phyloP scores from a whole-genome alignment of 2,113 vertebrate genomes.

The Tinamus guttatus region DNA sequence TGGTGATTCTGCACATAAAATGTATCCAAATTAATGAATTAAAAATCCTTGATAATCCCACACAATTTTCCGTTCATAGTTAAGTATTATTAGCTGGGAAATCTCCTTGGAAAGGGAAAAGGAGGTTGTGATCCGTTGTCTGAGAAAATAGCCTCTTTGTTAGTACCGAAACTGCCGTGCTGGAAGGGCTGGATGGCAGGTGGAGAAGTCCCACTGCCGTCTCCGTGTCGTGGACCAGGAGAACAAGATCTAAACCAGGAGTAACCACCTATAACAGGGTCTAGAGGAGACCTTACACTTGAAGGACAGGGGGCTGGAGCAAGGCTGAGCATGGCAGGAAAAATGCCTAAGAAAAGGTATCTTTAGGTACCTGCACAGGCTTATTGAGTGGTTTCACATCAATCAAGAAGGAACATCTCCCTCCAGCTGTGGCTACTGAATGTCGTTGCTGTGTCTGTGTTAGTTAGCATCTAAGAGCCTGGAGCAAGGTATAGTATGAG shows the following conservation, averaged over 20 bases:
- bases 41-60: conserved; percentile 77
- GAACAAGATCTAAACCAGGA: fast-evolving
- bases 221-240: neutral
- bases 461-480: neutral
- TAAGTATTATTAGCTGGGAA: conserved; percentile 47
- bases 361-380: neutral
- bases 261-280: fast-evolving
- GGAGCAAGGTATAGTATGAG: conserved; percentile 49
- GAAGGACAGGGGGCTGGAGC: fast-evolving
- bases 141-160: conserved; percentile 34
- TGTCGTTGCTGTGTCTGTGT: neutral
- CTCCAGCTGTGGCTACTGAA: neutral
- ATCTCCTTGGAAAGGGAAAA: conserved; percentile 26
- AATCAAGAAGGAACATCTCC: neutral
- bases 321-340: neutral
- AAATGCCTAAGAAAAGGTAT: neutral
- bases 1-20: conserved; percentile 71
- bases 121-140: conserved; percentile 27
- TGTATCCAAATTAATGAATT: conserved; percentile 77
- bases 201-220: neutral
- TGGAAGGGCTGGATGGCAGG: neutral
- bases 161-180: neutral
- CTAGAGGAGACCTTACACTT: neutral
- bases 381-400: neutral
- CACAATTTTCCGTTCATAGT: conserved; percentile 57